These are phyloP conservation scores for Alloscopus bannaensis DNA, from an alignment of 2,888 invertebrate species.

Conservation along the genomic window DNA sequence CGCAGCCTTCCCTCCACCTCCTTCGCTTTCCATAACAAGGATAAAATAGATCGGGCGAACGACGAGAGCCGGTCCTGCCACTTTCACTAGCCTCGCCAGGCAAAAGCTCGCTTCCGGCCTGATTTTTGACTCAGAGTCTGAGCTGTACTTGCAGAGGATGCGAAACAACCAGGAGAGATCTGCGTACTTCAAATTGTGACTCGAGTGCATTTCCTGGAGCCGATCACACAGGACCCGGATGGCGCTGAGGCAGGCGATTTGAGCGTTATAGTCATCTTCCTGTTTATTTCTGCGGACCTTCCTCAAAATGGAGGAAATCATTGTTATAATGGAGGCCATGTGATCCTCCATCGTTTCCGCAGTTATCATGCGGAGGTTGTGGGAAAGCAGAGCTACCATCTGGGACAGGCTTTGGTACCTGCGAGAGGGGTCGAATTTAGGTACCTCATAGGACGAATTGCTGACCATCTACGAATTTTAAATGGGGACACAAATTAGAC, in stretches of 20 bases:
- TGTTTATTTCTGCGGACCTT: constrained; percentile 49
- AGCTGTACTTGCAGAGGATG: constrained; percentile 66
- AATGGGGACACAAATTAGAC: too few relatives aligned
- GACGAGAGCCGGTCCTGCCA: constrained; percentile 68
- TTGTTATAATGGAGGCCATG: constrained; percentile 53
- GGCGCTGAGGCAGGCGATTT: constrained; percentile 45
- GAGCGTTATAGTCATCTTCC: constrained; percentile 42
- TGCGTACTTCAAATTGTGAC: constrained; percentile 54
- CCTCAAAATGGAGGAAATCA: constrained; percentile 36
- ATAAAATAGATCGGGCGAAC: constrained; percentile 67
- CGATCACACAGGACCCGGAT: constrained; percentile 61
- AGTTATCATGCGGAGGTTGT: constrained; percentile 49
- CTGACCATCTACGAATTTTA: too few relatives aligned
- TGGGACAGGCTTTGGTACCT: constrained; percentile 51
- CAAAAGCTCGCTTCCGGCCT: constrained; percentile 68
- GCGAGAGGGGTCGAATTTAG: constrained; percentile 15
- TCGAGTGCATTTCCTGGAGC: constrained; percentile 33
- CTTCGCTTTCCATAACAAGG: constrained; percentile 62
- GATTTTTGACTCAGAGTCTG: constrained; percentile 67
- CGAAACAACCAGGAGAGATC: constrained; percentile 69
- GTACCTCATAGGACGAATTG: neutral
- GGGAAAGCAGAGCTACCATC: constrained; percentile 49
- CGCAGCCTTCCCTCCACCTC: constrained; percentile 37
- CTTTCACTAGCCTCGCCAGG: constrained; percentile 67
- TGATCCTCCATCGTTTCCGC: constrained; percentile 56